phyloP scores from a whole-genome alignment of 2,888 invertebrate genomes.

The Amaurobius ferox region DNA sequence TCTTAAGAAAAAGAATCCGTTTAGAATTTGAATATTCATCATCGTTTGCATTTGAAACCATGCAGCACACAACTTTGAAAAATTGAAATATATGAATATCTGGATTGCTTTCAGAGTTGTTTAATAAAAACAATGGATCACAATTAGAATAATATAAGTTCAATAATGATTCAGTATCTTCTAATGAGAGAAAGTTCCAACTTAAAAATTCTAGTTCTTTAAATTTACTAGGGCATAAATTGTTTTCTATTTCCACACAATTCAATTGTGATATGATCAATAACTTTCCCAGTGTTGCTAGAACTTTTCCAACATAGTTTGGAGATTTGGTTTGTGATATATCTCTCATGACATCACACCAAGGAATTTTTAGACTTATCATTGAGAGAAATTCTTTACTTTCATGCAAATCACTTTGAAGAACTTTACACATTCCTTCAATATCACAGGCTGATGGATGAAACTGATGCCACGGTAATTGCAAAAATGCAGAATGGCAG shows the following conservation, averaged over 20 bases:
- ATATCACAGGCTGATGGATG: constrained; percentile 46
- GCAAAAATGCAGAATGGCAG: constrained; percentile 35
- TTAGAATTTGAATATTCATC: constrained; percentile 29
- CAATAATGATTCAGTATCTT: constrained; percentile 32
- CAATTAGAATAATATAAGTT: constrained; percentile 31
- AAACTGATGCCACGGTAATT: constrained; percentile 60
- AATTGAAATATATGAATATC: constrained; percentile 45
- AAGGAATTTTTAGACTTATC: constrained; percentile 62
- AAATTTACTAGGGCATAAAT: constrained; percentile 11
- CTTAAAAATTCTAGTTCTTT: constrained; percentile 44
- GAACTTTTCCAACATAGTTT: constrained; percentile 38
- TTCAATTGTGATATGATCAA: constrained; percentile 56
- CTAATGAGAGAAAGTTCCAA: constrained; percentile 39
- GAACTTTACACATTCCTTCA: constrained; percentile 61
- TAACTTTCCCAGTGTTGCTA: constrained; percentile 43
- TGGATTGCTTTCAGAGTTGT: constrained; percentile 11
- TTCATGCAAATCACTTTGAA: constrained; percentile 50
- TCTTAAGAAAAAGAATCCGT: constrained; percentile 28
- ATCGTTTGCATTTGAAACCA: constrained; percentile 8
- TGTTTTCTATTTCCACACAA: not conserved
- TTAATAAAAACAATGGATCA: constrained; percentile 29
- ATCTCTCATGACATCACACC: constrained; percentile 44
- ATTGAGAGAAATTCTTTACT: constrained; percentile 59
- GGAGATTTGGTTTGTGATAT: constrained; percentile 38
- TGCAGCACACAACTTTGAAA: constrained; percentile 48